Percentiles rank a stretch among this genome's conserved stretches.
These are phyloP conservation scores for Rhynchomys soricoides DNA, from an alignment of 2,113 vertebrate species.

Conservation along the genomic window DNA sequence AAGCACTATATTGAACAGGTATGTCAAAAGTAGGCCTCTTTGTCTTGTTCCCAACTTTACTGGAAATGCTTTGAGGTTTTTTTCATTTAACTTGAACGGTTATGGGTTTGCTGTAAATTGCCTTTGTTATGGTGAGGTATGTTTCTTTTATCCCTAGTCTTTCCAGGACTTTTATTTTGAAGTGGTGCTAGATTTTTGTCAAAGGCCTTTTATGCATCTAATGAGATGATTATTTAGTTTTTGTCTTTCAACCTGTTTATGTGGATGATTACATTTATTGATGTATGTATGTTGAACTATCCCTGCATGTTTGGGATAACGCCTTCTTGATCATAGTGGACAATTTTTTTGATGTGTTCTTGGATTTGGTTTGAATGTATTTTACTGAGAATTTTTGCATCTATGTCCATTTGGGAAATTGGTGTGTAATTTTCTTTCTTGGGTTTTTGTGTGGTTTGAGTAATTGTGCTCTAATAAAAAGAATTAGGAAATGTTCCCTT, in stretches of 20 bases:
- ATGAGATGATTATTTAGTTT: too few relatives aligned
- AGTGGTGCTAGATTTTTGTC: not conserved
- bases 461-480: too few relatives aligned
- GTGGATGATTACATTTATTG: not conserved
- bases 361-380: too few relatives aligned
- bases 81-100: not conserved
- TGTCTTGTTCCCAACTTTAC: not conserved
- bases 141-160: not conserved
- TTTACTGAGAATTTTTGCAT: too few relatives aligned
- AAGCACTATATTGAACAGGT: too few relatives aligned
- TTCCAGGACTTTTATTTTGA: not conserved
- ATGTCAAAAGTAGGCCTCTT: not conserved
- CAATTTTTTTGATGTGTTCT: not conserved
- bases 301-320: not conserved
- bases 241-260: too few relatives aligned
- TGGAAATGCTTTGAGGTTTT: not conserved
- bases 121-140: not conserved
- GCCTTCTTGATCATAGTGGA: not conserved
- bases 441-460: too few relatives aligned
- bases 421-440: too few relatives aligned
- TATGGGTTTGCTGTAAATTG: not conserved
- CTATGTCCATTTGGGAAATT: too few relatives aligned
- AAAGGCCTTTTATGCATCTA: not conserved
- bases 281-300: not conserved
- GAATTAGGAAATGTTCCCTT: too few relatives aligned